phyloP scores from a whole-genome alignment of 2,113 vertebrate genomes.

The Macaca nemestrina region DNA sequence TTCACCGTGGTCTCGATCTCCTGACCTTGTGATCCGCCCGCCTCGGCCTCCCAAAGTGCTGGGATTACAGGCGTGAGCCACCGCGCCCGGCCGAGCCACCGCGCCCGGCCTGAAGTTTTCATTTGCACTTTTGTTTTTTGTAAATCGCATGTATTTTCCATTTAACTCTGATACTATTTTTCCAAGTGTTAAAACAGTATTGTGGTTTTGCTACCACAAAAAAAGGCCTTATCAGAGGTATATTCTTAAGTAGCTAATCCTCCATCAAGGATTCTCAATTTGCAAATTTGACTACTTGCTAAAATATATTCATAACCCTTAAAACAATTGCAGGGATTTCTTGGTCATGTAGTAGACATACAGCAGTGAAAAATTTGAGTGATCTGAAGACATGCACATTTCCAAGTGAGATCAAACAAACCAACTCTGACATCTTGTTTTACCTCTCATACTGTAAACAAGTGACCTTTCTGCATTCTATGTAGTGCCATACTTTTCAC shows the following conservation, averaged over 20 bases:
- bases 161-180: not conserved
- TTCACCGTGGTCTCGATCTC: no score
- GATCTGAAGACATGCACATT: not conserved
- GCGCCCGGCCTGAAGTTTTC: not conserved
- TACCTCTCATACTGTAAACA: not conserved
- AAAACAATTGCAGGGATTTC: not conserved
- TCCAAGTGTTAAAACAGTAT: not conserved
- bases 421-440: not conserved
- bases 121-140: conserved; percentile 16
- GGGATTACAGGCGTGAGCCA: no score
- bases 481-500: not conserved
- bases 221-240: not conserved
- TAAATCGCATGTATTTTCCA: not conserved
- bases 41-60: no score
- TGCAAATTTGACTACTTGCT: not conserved
- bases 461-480: not conserved
- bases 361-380: not conserved
- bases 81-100: no score
- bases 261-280: not conserved
- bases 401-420: not conserved
- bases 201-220: not conserved
- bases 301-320: not conserved
- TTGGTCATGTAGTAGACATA: not conserved
- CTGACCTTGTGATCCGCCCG: no score
- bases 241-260: not conserved